phyloP scores from a whole-genome alignment of 2,797 vertebrate genomes.

The Caiman crocodilus region DNA sequence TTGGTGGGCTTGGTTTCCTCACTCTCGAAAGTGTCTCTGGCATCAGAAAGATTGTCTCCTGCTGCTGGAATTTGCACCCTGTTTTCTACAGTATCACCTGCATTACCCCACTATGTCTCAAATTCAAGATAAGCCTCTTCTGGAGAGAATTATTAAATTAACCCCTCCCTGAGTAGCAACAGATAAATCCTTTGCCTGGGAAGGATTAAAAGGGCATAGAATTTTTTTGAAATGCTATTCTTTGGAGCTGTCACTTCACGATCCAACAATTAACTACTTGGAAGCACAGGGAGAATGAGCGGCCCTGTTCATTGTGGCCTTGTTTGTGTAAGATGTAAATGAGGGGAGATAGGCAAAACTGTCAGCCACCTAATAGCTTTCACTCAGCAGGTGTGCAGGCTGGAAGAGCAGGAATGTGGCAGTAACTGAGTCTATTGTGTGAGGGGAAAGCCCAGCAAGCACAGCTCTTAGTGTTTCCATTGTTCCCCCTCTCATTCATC shows the following conservation, averaged over 20 bases:
- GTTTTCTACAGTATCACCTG: background rate
- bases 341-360: constrained; percentile 27
- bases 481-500: constrained; percentile 24
- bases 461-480: constrained; percentile 12
- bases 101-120: background rate
- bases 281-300: constrained; percentile 46
- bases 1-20: background rate
- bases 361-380: constrained; percentile 20
- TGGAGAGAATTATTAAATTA: background rate
- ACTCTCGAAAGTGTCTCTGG: background rate
- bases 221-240: constrained; percentile 22
- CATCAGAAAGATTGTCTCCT: constrained; percentile 17
- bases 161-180: constrained; percentile 12
- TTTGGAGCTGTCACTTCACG: constrained; percentile 57
- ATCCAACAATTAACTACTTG: constrained; percentile 52
- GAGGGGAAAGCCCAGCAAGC: background rate
- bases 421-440: background rate
- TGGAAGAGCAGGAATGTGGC: constrained; percentile 46
- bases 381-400: background rate
- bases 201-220: constrained; percentile 35
- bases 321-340: constrained; percentile 66
- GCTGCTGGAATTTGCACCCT: background rate
- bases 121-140: background rate
- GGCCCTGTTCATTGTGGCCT: constrained; percentile 39
- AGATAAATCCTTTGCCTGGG: constrained; percentile 22